Conservation (phyloP, 92 coral and sea anemone species). For the Actinernus sp. region DNA sequence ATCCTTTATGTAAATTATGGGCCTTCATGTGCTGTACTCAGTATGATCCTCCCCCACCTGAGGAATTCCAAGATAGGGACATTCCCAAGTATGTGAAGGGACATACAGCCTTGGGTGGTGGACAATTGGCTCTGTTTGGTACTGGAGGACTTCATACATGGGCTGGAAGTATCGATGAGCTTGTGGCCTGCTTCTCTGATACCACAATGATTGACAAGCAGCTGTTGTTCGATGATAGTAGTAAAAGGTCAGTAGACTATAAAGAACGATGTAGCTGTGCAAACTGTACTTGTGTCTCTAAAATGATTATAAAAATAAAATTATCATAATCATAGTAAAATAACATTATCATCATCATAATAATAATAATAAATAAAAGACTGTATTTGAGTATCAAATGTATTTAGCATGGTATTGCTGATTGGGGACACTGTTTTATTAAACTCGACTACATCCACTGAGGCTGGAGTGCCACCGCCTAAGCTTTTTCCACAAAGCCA, state of each 20-base stretch:
- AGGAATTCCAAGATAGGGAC: constrained; percentile 68
- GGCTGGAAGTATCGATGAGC: constrained; percentile 80
- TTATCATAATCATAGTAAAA: too few species aligned
- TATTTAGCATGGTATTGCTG: too few species aligned
- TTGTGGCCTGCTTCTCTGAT: constrained; percentile 82
- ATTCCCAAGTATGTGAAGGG: constrained; percentile 82
- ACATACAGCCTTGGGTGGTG: constrained; percentile 98
- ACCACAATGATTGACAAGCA: constrained; percentile 72
- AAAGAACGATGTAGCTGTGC: too few species aligned
- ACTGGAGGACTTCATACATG: constrained; percentile 97
- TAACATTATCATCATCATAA: too few species aligned
- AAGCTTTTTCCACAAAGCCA: too few species aligned
- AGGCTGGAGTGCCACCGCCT: too few species aligned
- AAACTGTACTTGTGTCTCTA: too few species aligned
- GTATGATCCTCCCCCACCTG: constrained; percentile 87
- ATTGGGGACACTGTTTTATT: too few species aligned
- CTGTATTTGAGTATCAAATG: too few species aligned
- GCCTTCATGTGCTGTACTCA: constrained; percentile 94
- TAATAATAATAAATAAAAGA: too few species aligned
- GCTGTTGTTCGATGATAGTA: constrained; percentile 92
- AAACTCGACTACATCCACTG: too few species aligned
- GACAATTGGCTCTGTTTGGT: constrained; percentile 91
- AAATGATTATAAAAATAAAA: too few species aligned
- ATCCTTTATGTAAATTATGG: constrained; percentile 91
- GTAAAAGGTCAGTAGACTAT: constrained; percentile 75